Conservation (phyloP, 2,113 vertebrate species). For the Podarcis muralis region DNA sequence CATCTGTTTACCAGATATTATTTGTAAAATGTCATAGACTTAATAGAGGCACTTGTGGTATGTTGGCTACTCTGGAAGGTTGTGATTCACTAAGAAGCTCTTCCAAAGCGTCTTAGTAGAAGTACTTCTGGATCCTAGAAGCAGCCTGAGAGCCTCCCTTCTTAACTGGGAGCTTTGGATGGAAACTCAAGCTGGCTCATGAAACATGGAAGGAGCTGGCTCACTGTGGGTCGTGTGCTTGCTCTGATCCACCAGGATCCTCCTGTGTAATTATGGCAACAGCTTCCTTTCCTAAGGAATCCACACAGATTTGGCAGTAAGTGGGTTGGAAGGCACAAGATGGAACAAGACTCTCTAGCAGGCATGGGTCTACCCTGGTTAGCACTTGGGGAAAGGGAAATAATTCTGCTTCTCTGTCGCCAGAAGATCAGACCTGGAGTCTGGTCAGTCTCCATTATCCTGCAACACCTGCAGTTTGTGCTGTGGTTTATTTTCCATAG, state of each 20-base stretch:
- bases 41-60: not conserved
- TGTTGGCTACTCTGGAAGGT: not conserved
- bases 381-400: not conserved
- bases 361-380: not conserved
- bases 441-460: not conserved
- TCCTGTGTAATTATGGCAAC: not conserved
- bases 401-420: not conserved
- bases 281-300: not conserved
- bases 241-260: not conserved
- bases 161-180: not conserved
- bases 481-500: not conserved
- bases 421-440: not conserved
- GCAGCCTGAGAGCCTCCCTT: not conserved
- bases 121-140: not conserved
- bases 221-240: not conserved
- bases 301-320: not conserved
- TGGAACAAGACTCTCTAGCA: not conserved
- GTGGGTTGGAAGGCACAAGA: not conserved
- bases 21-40: not conserved
- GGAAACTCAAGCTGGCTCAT: too few relatives aligned
- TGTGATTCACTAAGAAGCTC: not conserved
- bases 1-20: not conserved
- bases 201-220: not conserved
- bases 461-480: not conserved
- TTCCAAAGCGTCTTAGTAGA: not conserved